Conservation (phyloP, 2,113 vertebrate genomes). For the Gambusia holbrooki region DNA sequence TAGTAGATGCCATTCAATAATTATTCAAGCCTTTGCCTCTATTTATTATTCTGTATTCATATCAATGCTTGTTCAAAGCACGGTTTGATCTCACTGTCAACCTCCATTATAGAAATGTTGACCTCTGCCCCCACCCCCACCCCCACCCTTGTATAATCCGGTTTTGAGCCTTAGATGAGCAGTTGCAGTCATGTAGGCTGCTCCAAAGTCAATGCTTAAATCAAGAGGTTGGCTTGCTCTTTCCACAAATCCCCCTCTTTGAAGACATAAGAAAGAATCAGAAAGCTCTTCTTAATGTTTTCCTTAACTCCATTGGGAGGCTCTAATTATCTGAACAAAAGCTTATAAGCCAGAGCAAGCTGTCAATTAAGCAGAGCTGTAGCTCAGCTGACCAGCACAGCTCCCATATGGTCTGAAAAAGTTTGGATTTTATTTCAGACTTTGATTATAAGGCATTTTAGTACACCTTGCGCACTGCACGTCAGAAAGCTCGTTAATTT, state of each 20-base stretch:
- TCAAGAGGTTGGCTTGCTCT: not conserved
- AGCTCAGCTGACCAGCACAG: not conserved
- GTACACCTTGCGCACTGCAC: slow-evolving; percentile 3
- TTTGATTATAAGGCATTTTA: slow-evolving; percentile 11
- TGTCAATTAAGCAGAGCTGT: not conserved
- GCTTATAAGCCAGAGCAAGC: slow-evolving; percentile 5
- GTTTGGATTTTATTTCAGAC: slow-evolving; percentile 4
- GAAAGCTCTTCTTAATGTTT: not conserved
- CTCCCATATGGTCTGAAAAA: not conserved
- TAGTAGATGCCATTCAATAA: not conserved
- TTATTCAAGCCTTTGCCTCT: not conserved
- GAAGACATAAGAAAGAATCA: not conserved
- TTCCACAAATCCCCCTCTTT: not conserved
- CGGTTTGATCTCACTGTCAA: not conserved
- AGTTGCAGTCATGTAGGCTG: not conserved
- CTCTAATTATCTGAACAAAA: slow-evolving; percentile 5
- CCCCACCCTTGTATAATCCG: not conserved
- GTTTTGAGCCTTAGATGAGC: not conserved
- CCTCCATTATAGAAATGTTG: not conserved
- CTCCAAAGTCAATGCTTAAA: not conserved
- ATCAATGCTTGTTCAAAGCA: not conserved
- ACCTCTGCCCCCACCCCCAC: too few relatives aligned
- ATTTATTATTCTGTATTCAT: not conserved
- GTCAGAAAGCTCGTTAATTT: slow-evolving; percentile 55
- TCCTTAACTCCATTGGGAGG: not conserved